Evolutionary conservation across 2,797 vertebrate species (phyloP).

Genomic region (Poeciliopsis turneri): DNA sequence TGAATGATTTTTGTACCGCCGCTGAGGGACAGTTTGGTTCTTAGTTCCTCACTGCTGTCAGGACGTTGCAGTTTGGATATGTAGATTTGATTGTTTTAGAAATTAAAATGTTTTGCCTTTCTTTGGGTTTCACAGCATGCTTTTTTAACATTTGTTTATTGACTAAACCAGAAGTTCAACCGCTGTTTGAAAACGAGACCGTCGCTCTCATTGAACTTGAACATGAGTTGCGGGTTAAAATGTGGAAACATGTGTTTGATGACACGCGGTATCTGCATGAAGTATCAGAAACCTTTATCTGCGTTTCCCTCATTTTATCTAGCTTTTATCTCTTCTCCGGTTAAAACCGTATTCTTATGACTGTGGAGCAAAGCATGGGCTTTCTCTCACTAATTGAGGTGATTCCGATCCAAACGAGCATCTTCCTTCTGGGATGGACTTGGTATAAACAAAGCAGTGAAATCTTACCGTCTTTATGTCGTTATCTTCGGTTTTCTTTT

Average conservation of each 20-base stretch:
- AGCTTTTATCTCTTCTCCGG: not conserved
- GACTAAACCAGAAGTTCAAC: not conserved
- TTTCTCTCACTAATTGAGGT: not conserved
- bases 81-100: not conserved
- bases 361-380: not conserved
- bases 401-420: not conserved
- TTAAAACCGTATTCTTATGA: not conserved
- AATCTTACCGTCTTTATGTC: not conserved
- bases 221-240: not conserved
- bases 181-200: not conserved
- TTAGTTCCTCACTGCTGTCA: not conserved
- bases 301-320: not conserved
- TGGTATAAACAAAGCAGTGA: not conserved
- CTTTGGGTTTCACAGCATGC: not conserved
- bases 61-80: not conserved
- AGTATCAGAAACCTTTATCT: not conserved
- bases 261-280: not conserved
- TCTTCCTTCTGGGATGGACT: not conserved
- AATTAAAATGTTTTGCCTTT: not conserved
- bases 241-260: not conserved
- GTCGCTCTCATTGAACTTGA: not conserved
- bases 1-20: not conserved
- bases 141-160: too few species aligned
- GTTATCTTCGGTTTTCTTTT: not conserved
- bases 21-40: not conserved